Evolutionary conservation across 2,113 vertebrate genomes (phyloP).

Genomic region (Takifugu bimaculatus): DNA sequence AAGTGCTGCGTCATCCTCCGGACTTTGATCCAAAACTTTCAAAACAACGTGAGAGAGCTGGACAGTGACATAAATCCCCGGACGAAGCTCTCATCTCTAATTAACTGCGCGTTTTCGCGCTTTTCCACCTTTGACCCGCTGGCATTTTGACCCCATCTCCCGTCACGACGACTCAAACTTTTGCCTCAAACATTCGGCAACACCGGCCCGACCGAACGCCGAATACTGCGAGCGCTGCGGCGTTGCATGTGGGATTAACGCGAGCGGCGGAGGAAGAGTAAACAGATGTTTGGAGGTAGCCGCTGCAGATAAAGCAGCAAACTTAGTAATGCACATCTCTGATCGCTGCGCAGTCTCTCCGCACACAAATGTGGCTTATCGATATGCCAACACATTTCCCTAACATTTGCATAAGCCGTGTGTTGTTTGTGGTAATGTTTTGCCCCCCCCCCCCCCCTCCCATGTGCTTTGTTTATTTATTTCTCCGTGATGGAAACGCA

Average conservation of each 20-base stretch:
- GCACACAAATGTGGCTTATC: slow-evolving; percentile 56
- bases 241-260: slow-evolving; percentile 22
- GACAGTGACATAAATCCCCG: slow-evolving; percentile 13
- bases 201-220: slow-evolving; percentile 36
- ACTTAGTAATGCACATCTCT: slow-evolving; percentile 26
- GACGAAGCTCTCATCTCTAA: slow-evolving; percentile 34
- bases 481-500: slow-evolving; percentile 53
- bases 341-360: slow-evolving; percentile 32
- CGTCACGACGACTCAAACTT: slow-evolving; percentile 46
- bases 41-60: slow-evolving; percentile 2
- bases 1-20: neutral
- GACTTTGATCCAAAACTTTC: slow-evolving; percentile 16
- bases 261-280: slow-evolving; percentile 15
- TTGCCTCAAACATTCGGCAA: slow-evolving; percentile 42
- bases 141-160: slow-evolving; percentile 58
- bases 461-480: slow-evolving; percentile 60
- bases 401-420: slow-evolving; percentile 63
- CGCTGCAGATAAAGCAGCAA: slow-evolving; percentile 37
- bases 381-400: slow-evolving; percentile 55
- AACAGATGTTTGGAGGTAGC: slow-evolving; percentile 43
- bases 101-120: slow-evolving; percentile 37
- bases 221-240: slow-evolving; percentile 19
- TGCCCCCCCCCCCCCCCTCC: slow-evolving; percentile 17
- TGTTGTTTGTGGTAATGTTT: slow-evolving; percentile 59
- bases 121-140: slow-evolving; percentile 55